A percentile compares a stretch with the other conserved stretches of the same genome.
phyloP scores from a whole-genome alignment of 2,113 vertebrate species.

The Paraplagusia blochii region DNA sequence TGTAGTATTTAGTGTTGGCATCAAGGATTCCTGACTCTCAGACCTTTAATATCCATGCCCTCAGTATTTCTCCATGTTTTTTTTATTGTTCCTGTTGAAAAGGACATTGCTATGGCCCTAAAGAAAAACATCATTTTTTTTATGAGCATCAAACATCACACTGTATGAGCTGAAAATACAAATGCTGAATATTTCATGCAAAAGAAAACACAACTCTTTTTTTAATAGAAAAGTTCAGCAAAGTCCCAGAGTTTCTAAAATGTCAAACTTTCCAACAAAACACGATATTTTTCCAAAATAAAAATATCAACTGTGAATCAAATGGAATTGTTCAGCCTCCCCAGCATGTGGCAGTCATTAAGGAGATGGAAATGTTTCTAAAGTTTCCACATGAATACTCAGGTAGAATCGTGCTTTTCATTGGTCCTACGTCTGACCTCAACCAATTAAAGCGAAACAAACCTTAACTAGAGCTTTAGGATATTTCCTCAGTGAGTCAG shows the following conservation, averaged over 20 bases:
- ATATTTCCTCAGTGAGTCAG: background rate
- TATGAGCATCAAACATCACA: no score
- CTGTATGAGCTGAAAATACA: no score
- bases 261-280: background rate
- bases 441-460: slow-evolving; percentile 18
- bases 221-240: no score
- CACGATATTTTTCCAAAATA: slow-evolving; percentile 1
- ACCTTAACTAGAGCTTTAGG: slow-evolving; percentile 5
- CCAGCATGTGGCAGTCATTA: slow-evolving; percentile 14
- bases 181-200: no score
- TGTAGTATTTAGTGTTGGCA: no score
- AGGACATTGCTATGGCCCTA: no score
- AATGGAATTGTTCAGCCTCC: slow-evolving; percentile 25
- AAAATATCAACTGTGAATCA: slow-evolving; percentile 30
- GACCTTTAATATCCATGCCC: no score
- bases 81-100: no score
- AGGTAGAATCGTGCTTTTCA: slow-evolving; percentile 1
- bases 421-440: background rate
- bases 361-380: background rate
- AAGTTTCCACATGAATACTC: slow-evolving; percentile 5
- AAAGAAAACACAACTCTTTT: no score
- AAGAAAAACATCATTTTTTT: no score
- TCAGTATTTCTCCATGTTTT: no score
- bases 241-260: background rate
- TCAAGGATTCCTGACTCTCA: no score